A percentile compares a stretch with the other conserved stretches of the same genome.
phyloP scores from a whole-genome alignment of 2,888 invertebrate genomes.

The Vesta saturnalis region DNA sequence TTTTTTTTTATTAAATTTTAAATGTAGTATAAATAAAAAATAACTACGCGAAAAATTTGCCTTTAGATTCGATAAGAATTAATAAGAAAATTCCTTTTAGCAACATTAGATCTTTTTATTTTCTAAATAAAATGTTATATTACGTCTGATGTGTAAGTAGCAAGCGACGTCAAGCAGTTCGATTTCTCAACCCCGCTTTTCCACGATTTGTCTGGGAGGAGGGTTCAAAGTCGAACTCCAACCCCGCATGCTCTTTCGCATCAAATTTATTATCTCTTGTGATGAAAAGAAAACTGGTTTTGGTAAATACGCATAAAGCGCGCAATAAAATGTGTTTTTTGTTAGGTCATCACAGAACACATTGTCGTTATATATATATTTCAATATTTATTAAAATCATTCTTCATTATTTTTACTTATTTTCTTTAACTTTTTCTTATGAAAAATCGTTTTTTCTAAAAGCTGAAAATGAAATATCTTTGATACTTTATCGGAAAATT shows the following conservation, averaged over 20 bases:
- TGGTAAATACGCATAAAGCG: conserved; percentile 49
- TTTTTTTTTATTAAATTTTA: neutral
- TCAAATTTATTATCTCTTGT: conserved; percentile 51
- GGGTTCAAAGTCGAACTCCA: conserved; percentile 33
- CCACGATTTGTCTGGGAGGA: conserved; percentile 35
- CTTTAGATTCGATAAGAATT: conserved; percentile 14
- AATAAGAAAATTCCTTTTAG: conserved; percentile 13
- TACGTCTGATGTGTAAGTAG: conserved; percentile 34
- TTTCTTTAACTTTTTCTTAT: no score
- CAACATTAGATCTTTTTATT: conserved; percentile 24
- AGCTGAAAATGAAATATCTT: no score
- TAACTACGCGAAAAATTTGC: neutral
- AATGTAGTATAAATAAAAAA: neutral
- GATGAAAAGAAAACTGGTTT: conserved; percentile 53
- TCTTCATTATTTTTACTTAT: neutral
- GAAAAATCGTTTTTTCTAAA: no score
- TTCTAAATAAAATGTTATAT: conserved; percentile 32
- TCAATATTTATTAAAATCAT: neutral
- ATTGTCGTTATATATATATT: conserved; percentile 20
- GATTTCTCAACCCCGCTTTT: conserved; percentile 34
- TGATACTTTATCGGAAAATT: no score
- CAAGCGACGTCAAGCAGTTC: conserved; percentile 35
- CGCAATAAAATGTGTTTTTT: conserved; percentile 47
- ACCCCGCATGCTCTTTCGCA: conserved; percentile 42
- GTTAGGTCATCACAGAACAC: conserved; percentile 20